A percentile compares a stretch with the other conserved stretches of the same genome.
Evolutionary conservation across 2,113 vertebrate genomes (phyloP).

Genomic region (Dasyornis broadbenti): DNA sequence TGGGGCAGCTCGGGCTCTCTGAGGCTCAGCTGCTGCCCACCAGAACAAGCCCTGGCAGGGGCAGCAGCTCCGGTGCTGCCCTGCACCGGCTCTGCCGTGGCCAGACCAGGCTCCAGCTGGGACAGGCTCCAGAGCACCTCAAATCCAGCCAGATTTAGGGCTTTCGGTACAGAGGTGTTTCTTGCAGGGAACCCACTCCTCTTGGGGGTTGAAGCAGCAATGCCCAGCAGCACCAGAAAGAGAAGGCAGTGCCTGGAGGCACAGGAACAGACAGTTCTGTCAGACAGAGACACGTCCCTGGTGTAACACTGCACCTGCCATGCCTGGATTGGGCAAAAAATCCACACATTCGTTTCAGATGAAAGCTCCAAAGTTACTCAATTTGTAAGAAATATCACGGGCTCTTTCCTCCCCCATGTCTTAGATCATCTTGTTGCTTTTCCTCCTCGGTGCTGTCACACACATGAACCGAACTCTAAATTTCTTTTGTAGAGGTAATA

Average conservation of each 20-base stretch:
- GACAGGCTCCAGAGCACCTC: no score
- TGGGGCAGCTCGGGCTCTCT: neutral
- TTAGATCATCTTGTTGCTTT: neutral
- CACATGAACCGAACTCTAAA: neutral
- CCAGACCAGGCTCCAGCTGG: neutral
- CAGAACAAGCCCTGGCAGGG: neutral
- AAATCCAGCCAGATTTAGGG: accelerated
- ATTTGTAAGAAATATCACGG: neutral
- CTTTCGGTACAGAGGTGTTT: accelerated
- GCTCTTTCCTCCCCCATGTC: accelerated
- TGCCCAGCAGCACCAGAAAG: neutral
- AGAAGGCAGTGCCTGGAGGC: neutral
- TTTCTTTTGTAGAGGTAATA: neutral
- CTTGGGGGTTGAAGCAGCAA: neutral
- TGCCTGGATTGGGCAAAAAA: neutral
- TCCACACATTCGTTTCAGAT: accelerated
- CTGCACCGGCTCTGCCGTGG: neutral
- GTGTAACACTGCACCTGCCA: accelerated
- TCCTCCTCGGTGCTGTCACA: neutral
- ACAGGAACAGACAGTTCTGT: neutral
- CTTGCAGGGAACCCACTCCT: neutral
- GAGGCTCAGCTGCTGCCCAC: neutral
- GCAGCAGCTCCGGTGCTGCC: accelerated
- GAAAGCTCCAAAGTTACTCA: neutral
- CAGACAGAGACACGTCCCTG: accelerated